Percentiles rank a stretch among this genome's conserved stretches.
These are phyloP conservation scores for Erethizon dorsatum DNA, from an alignment of 2,797 vertebrate species.

Conservation along the genomic window DNA sequence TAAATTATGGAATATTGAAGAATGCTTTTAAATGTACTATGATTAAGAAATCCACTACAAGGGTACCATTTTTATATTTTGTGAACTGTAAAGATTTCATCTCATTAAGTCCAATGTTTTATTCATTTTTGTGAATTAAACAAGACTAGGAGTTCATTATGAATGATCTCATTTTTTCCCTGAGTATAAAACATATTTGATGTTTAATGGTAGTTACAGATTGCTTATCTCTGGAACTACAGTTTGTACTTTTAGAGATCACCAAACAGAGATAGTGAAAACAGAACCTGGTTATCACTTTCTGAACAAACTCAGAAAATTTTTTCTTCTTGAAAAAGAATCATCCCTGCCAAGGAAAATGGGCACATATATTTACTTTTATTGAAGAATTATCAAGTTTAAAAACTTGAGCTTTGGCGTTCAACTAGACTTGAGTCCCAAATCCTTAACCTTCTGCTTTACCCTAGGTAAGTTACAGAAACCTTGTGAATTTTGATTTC, in stretches of 20 bases:
- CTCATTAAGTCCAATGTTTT: not conserved
- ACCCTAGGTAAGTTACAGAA: not conserved
- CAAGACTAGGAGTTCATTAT: not conserved
- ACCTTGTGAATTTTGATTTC: not conserved
- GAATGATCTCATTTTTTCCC: not conserved
- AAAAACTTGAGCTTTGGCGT: not conserved
- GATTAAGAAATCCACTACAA: not conserved
- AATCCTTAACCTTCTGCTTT: not conserved
- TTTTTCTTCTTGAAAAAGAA: conserved; percentile 22
- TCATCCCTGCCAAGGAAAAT: not conserved
- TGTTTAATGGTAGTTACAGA: not conserved
- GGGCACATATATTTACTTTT: not conserved
- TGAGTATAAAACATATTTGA: not conserved
- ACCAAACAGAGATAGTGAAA: not conserved
- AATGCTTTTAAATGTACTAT: conserved; percentile 35
- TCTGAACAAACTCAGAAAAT: not conserved
- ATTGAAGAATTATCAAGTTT: not conserved
- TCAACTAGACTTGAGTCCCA: not conserved
- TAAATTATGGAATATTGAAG: not conserved
- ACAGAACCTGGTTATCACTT: not conserved
- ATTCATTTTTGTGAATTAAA: conserved; percentile 33
- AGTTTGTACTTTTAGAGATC: not conserved
- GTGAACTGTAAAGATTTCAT: not conserved
- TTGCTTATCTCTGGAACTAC: not conserved
- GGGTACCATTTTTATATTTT: conserved; percentile 22